These are phyloP conservation scores for Buathra laborator DNA, from an alignment of 2,888 invertebrate genomes.

Conservation along the genomic window DNA sequence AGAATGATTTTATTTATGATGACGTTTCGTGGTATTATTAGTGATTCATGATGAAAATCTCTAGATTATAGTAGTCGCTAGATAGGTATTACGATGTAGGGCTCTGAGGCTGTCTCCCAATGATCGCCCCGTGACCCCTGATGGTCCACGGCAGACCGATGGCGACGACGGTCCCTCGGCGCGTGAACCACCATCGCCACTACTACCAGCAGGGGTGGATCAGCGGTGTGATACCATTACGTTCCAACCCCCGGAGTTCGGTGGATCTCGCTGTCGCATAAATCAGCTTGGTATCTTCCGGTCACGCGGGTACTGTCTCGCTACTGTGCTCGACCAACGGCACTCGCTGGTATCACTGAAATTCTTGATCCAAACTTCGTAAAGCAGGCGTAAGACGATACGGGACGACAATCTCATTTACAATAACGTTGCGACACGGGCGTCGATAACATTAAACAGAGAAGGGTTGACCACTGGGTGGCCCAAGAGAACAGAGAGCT, in stretches of 20 bases:
- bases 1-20: conserved; percentile 48
- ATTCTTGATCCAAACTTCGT: conserved; percentile 44
- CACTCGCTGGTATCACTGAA: conserved; percentile 33
- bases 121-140: conserved; percentile 49
- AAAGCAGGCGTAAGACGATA: not conserved
- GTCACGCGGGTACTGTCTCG: conserved; percentile 46
- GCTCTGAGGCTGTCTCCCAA: conserved; percentile 16
- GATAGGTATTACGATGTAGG: conserved; percentile 36
- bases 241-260: conserved; percentile 51
- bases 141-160: conserved; percentile 20
- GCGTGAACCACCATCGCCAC: conserved; percentile 37
- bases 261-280: conserved; percentile 64
- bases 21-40: conserved; percentile 51
- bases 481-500: not conserved
- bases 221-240: conserved; percentile 59
- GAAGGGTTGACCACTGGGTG: not conserved
- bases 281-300: conserved; percentile 58
- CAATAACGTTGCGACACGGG: conserved; percentile 4
- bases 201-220: conserved; percentile 50
- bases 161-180: conserved; percentile 29
- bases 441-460: not conserved
- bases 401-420: conserved; percentile 13
- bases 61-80: conserved; percentile 39
- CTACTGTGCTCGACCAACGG: conserved; percentile 11
- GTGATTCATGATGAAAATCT: conserved; percentile 55